These are phyloP conservation scores for Ridgeia piscesae DNA, from an alignment of 1,140 invertebrate species.

Conservation along the genomic window DNA sequence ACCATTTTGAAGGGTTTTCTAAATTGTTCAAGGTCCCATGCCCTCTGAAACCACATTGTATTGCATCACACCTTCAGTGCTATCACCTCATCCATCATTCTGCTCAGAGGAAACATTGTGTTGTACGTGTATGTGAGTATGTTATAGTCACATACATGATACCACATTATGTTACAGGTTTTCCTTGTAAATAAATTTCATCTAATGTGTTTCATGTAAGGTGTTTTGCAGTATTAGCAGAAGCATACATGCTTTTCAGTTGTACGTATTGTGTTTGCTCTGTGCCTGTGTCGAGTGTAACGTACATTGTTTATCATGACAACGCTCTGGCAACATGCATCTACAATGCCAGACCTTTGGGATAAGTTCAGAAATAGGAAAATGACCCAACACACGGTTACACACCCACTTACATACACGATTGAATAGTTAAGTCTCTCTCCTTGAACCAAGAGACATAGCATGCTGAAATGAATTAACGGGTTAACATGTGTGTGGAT, in stretches of 20 bases:
- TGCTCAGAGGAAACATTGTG: too few species aligned
- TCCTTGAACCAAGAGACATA: neutral
- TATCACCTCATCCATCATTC: too few species aligned
- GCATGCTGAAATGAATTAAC: neutral
- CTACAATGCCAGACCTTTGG: neutral
- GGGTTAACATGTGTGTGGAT: neutral
- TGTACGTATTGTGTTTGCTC: neutral
- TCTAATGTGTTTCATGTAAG: neutral
- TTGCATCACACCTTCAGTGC: too few species aligned
- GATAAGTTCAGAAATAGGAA: neutral
- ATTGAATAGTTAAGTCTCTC: neutral
- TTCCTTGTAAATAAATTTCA: neutral
- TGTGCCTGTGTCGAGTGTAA: neutral
- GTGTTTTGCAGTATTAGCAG: neutral
- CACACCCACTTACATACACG: neutral
- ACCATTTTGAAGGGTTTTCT: too few species aligned
- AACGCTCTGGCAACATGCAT: neutral
- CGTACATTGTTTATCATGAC: neutral
- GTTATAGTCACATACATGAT: too few species aligned
- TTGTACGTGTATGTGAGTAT: too few species aligned
- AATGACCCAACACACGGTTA: neutral
- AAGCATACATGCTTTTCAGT: neutral
- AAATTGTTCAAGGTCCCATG: too few species aligned
- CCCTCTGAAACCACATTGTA: too few species aligned
- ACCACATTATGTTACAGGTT: neutral